Evolutionary conservation across 2,113 vertebrate genomes (phyloP), one percentile per base, ranked within the genome.

Genomic region (Chloroceryle aenea): DNA sequence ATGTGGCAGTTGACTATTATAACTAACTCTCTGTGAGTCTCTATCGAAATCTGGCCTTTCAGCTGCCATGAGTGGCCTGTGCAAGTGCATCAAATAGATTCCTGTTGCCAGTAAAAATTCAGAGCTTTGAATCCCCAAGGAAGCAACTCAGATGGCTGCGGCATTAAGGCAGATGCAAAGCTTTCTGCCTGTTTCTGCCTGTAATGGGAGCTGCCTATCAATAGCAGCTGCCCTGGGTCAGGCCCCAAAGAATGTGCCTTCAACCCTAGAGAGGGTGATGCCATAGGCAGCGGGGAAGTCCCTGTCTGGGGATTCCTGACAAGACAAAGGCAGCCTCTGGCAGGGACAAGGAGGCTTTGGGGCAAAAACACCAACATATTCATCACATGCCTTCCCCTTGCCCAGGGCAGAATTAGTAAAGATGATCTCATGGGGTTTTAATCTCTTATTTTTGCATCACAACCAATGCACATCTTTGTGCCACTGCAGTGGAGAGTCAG

Each of bases 401-500:
- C 69, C 87, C 0, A 0, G 75, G 85, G 62, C 92, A 56, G 56
- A 12, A 53, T 62, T 30, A 73, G 67, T 78, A 93, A 91, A 64
- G 38, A 96, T 97, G 96, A 96, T 91, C 89, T 97, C 95, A 97
- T 95, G 55, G 87, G 71, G 59, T 36, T 78, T 93, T 91, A 80
- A 68, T 87, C 87, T 92, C 42, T 85, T 76, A 43, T 86, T 95
- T 95, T 90, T 53, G 76, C 69, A 79, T 71, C 1, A 8, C 55
- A 86, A 89, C 87, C 85, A 96, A 95, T 79, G 71, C 82, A 62
- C 32, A 93, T 92, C 92, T 92, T 97, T 96, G 94, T 97, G 93
- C 52, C 53, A n/a, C 87, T 73, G 92, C 56, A 52, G 87, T 14
- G 10, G 11, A 76, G 47, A 68, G 81, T n/a, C 87, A 90, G 85